These are phyloP conservation scores for Caenorhabditis angaria DNA, from an alignment of 2,888 invertebrate species.

Conservation along the genomic window DNA sequence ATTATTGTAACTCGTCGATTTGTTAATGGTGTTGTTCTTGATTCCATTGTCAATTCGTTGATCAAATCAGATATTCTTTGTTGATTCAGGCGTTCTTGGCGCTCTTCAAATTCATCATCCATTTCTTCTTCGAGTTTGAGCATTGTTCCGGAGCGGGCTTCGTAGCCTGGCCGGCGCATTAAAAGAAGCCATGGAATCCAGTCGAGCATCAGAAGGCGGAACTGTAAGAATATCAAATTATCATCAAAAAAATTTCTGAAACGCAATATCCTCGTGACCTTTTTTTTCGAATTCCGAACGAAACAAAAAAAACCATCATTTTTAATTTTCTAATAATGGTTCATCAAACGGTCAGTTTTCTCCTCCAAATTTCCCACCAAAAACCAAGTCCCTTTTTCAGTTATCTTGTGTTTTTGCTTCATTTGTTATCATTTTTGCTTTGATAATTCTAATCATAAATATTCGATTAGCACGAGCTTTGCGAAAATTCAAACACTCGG, in stretches of 20 bases:
- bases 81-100: slow-evolving; percentile 31
- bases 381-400: background rate
- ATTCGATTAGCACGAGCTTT: background rate
- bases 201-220: slow-evolving; percentile 54
- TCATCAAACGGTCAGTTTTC: slow-evolving; percentile 1
- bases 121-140: slow-evolving; percentile 29
- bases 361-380: background rate
- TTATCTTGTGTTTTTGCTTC: background rate
- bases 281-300: no score
- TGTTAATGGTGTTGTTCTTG: slow-evolving; percentile 22
- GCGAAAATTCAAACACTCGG: background rate
- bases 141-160: slow-evolving; percentile 35
- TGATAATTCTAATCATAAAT: background rate
- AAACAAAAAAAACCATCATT: background rate
- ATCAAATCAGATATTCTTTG: slow-evolving; percentile 31
- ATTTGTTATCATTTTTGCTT: background rate
- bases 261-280: no score
- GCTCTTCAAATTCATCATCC: slow-evolving; percentile 42
- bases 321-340: slow-evolving; percentile 1
- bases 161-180: slow-evolving; percentile 56
- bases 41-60: slow-evolving; percentile 26
- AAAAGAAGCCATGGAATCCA: slow-evolving; percentile 59
- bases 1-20: slow-evolving; percentile 33
- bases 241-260: no score
- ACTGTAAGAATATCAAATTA: slow-evolving; percentile 31